Evolutionary conservation across 2,113 vertebrate species (phyloP).

Genomic region (Halcyon malimbica): DNA sequence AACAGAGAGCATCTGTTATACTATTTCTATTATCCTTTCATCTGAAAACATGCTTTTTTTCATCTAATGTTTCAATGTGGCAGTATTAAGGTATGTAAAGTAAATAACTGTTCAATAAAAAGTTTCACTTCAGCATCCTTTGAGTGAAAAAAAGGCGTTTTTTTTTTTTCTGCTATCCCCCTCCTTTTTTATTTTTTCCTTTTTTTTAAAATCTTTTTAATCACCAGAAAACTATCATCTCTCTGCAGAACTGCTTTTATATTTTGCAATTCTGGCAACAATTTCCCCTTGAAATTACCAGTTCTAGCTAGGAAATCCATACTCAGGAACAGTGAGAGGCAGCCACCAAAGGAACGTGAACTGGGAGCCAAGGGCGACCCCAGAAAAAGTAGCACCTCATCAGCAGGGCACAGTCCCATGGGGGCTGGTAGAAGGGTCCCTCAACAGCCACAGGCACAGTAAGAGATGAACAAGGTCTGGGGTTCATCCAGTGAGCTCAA

Average conservation of each 20-base stretch:
- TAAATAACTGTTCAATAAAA: neutral
- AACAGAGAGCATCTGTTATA: neutral
- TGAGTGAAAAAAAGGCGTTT: neutral
- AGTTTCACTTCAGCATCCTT: neutral
- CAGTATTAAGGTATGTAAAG: neutral
- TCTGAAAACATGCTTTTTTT: neutral
- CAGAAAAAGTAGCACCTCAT: neutral
- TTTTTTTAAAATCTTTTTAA: no score
- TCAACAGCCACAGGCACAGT: neutral
- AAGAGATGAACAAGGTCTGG: neutral
- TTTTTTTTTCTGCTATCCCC: neutral
- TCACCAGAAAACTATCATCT: neutral
- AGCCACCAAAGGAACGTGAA: neutral
- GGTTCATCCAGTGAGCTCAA: neutral
- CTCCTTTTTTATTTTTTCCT: neutral
- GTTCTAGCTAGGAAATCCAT: neutral
- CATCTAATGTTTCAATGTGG: neutral
- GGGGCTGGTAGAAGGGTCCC: neutral
- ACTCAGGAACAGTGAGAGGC: neutral
- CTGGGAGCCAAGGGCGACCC: neutral
- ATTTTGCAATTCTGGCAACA: neutral
- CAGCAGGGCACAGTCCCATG: rapidly evolving
- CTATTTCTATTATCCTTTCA: neutral
- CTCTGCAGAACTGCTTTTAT: neutral
- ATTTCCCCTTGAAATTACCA: neutral